These are phyloP conservation scores for Philereme transversata DNA, from an alignment of 2,888 invertebrate species.

Conservation along the genomic window DNA sequence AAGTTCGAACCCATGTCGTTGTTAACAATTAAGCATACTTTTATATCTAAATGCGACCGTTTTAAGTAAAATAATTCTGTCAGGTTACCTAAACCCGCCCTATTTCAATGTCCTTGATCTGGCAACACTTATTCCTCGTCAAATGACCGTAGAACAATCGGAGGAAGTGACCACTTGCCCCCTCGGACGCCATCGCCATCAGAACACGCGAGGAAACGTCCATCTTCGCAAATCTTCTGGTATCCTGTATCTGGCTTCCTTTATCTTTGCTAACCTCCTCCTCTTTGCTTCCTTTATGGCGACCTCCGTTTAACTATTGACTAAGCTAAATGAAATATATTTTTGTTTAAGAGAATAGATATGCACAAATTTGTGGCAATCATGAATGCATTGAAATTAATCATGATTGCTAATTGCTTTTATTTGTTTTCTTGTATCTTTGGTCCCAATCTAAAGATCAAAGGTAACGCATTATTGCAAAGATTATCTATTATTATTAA, in stretches of 20 bases:
- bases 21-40: too few species aligned
- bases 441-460: constrained; percentile 11
- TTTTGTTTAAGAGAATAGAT: too few species aligned
- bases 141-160: constrained; percentile 23
- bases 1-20: too few species aligned
- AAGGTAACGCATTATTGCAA: not conserved
- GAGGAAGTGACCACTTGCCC: constrained; percentile 52
- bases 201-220: constrained; percentile 48
- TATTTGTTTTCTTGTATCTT: constrained; percentile 7
- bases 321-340: too few species aligned
- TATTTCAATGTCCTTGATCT: not conserved
- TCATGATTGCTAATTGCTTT: constrained; percentile 7
- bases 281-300: not conserved
- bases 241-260: constrained; percentile 26
- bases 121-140: constrained; percentile 7
- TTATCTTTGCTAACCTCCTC: constrained; percentile 17
- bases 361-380: too few species aligned
- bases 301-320: not conserved
- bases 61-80: too few species aligned
- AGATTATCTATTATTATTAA: not conserved
- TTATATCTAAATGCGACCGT: too few species aligned
- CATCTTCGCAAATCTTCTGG: constrained; percentile 40
- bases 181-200: constrained; percentile 27
- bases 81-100: not conserved
- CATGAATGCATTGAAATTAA: too few species aligned